Conservation (phyloP, 2,113 vertebrate species). For the Thamnophis sirtalis region DNA sequence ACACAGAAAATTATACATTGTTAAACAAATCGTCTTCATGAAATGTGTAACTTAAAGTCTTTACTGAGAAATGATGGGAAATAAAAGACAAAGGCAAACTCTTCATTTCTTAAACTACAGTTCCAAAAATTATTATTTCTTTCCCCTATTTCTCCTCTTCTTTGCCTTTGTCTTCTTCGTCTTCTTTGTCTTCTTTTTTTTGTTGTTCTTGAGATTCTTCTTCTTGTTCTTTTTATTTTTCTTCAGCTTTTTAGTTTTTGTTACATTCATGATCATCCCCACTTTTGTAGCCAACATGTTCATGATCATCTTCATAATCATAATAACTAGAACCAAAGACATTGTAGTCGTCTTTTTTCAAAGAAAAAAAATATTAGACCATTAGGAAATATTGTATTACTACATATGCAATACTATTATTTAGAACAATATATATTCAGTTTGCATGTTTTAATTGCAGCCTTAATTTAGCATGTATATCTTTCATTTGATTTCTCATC, state of each 20-base stretch:
- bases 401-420: not conserved
- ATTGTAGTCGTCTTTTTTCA: not conserved
- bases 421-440: not conserved
- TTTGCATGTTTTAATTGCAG: not conserved
- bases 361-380: not conserved
- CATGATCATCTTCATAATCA: not conserved
- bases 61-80: not conserved
- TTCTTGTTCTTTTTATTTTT: not conserved
- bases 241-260: not conserved
- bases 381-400: not conserved
- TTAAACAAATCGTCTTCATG: conserved; percentile 11
- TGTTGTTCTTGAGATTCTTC: no score
- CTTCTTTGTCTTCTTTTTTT: not conserved
- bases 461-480: not conserved
- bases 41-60: not conserved
- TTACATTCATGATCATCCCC: not conserved
- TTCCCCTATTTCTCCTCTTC: not conserved
- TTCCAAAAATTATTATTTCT: not conserved
- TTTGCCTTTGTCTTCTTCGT: no score
- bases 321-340: rapidly evolving
- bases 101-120: not conserved
- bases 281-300: not conserved
- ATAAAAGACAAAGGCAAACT: not conserved
- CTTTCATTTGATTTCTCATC: not conserved
- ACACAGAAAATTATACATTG: conserved; percentile 1